phyloP scores from a whole-genome alignment of 2,888 invertebrate genomes.

The Tipula lateralis region DNA sequence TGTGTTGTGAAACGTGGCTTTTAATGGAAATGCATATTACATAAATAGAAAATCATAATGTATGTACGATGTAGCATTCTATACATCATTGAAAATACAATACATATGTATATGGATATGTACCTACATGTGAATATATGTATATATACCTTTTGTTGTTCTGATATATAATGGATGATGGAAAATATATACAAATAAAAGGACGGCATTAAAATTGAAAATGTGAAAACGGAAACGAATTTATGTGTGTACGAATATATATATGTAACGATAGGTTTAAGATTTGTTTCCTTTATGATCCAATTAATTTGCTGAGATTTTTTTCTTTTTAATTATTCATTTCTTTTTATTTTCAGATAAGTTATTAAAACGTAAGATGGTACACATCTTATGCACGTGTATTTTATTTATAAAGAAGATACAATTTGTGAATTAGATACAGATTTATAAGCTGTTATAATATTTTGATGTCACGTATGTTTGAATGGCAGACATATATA shows the following conservation, averaged over 20 bases:
- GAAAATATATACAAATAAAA: neutral
- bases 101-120: neutral
- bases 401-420: neutral
- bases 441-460: neutral
- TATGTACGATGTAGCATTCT: neutral
- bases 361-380: neutral
- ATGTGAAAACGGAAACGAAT: neutral
- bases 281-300: constrained; percentile 15
- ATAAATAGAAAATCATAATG: neutral
- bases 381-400: neutral
- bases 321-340: neutral
- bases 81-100: neutral
- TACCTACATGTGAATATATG: too few species aligned
- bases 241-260: neutral
- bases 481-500: too few species aligned
- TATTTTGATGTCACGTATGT: neutral
- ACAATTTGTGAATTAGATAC: neutral
- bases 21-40: constrained; percentile 24
- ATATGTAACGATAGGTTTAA: neutral
- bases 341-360: neutral
- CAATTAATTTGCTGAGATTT: neutral
- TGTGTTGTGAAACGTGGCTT: neutral
- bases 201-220: constrained; percentile 1
- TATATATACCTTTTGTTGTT: neutral
- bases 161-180: neutral